These are phyloP conservation scores for Nanger granti DNA, from an alignment of 2,113 vertebrate genomes.

Conservation along the genomic window DNA sequence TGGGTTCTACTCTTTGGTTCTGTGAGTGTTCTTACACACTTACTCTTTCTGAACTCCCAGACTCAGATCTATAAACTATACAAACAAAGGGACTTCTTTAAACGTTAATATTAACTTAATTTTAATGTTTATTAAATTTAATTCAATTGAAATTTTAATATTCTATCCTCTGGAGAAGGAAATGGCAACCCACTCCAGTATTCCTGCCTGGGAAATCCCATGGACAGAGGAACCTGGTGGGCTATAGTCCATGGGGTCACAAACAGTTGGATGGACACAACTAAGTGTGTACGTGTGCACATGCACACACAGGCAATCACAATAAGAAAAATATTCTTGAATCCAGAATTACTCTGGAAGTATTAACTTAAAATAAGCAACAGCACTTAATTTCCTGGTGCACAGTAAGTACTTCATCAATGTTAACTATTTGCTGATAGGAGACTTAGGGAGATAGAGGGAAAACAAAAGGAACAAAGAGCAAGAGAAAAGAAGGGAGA, in stretches of 20 bases:
- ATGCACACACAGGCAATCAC: neutral
- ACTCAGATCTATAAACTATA: neutral
- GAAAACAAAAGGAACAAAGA: neutral
- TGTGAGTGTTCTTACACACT: neutral
- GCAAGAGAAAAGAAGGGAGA: neutral
- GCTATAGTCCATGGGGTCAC: neutral
- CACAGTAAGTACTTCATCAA: neutral
- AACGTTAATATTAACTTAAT: neutral
- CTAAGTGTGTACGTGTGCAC: neutral
- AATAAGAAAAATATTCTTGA: neutral
- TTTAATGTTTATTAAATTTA: neutral
- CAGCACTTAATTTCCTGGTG: neutral
- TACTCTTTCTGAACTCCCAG: neutral
- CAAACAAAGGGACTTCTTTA: neutral
- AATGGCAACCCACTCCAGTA: neutral
- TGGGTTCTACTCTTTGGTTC: neutral
- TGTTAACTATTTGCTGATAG: neutral
- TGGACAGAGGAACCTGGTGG: neutral
- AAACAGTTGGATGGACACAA: neutral
- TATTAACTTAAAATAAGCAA: neutral
- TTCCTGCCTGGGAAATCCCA: neutral
- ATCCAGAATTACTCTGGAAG: neutral
- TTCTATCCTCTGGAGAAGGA: neutral
- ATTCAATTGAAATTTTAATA: neutral
- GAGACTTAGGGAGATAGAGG: neutral